Percentiles rank a stretch among this genome's conserved stretches.
Conservation (phyloP, 2,797 vertebrate species). For the Ceryle rudis region DNA sequence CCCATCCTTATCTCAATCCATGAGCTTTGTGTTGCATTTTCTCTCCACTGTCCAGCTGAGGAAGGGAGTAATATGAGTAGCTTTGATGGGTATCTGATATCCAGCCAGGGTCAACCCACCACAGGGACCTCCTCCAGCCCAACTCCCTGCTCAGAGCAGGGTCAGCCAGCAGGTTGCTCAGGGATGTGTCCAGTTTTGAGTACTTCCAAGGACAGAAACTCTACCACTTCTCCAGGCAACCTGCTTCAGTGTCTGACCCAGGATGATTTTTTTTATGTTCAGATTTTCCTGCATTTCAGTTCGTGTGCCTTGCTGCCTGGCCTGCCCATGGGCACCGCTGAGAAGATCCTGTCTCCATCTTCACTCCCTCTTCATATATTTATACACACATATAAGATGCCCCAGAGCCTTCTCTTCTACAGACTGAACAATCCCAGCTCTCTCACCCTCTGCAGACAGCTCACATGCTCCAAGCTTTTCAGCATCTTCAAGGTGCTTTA, state of each 20-base stretch:
- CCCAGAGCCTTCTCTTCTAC: background rate
- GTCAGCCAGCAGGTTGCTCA: background rate
- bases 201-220: background rate
- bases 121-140: background rate
- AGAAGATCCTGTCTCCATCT: background rate
- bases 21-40: background rate
- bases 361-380: background rate
- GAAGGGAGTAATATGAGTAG: too few relatives aligned
- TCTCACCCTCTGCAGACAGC: fast-evolving
- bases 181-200: background rate
- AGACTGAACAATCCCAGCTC: background rate
- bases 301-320: background rate
- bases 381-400: background rate
- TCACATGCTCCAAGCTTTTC: background rate
- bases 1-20: background rate
- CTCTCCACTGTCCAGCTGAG: background rate
- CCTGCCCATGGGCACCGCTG: background rate
- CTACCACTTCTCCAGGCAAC: background rate
- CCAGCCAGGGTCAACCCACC: background rate
- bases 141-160: background rate
- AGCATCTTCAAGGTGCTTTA: background rate
- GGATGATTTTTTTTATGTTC: background rate
- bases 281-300: background rate
- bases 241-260: background rate
- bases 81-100: background rate